Evolutionary conservation across 2,888 invertebrate species (phyloP), one percentile per base, ranked within the genome.

Genomic region (Tipula vernalis): DNA sequence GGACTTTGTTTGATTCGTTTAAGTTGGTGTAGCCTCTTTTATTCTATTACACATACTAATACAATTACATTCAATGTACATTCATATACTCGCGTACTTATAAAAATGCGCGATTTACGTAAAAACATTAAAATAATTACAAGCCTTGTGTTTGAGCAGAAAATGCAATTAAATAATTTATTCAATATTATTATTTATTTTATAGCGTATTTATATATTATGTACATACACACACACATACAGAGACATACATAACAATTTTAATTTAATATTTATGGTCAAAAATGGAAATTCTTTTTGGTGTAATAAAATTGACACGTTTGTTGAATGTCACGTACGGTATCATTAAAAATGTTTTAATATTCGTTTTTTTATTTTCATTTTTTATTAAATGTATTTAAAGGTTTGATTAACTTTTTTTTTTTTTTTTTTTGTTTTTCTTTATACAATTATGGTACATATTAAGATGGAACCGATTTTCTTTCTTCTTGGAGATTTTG

Each of bases 161-260:
- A 84, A 85, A 85, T 85, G 42, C 42, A 85, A 85, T 85, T 85
- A 85, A 85, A 85, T 85, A 85, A 85, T 85, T 85, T 85, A 44
- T 85, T 85, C 85, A 85, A 85, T 85, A 10, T 85, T 42, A 85
- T 85, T 42, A 18, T 85, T 85, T 85, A 42, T 85, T 85, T 85
- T 84, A 71, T 84, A 84, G 41, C 84, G 84, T 84, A 84, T 84
- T 15, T 84, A 39, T 84, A 15, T 39, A 10, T 15, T 84, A 39
- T 39, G 6, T 39, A 10, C 28, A 28, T 28, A 71, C 28, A 71
- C 10, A 71, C 15, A 51, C 15, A 51, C 51, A 57, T 5, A 51
- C 51, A 51, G 0, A 15, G 15, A 51, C 15, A 15, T 8, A 57
- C 39, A 39, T 39, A 83, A 83, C 12, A 39, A 84, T 84, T 84